phyloP scores from a whole-genome alignment of 2,888 invertebrate genomes.

The Luperina nickerlii region DNA sequence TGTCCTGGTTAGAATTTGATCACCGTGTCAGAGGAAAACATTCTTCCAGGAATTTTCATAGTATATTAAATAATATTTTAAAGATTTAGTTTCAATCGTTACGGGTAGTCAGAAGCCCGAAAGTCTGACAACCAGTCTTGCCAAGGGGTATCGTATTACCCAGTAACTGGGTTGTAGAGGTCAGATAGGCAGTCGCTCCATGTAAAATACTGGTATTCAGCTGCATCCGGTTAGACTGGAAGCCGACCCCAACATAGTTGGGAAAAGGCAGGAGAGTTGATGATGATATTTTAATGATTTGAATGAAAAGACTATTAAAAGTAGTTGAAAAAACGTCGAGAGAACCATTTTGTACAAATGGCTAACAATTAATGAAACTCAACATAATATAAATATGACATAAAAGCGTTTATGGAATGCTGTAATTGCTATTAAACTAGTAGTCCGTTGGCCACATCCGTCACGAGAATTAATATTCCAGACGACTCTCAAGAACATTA shows the following conservation, averaged over 20 bases:
- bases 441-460: neutral
- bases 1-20: neutral
- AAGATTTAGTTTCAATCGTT: too few species aligned
- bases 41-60: neutral
- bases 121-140: too few species aligned
- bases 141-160: too few species aligned
- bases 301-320: neutral
- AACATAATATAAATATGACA: constrained; percentile 13
- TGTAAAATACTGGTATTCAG: too few species aligned
- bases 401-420: constrained; percentile 15
- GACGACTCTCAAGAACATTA: neutral
- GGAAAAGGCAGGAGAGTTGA: too few species aligned
- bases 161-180: too few species aligned
- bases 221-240: too few species aligned
- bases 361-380: constrained; percentile 4
- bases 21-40: neutral
- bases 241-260: too few species aligned
- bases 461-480: constrained; percentile 21
- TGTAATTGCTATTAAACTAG: constrained; percentile 30
- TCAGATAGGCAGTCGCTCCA: too few species aligned
- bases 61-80: too few species aligned
- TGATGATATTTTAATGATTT: too few species aligned
- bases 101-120: too few species aligned
- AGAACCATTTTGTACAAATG: neutral
- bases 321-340: neutral